A percentile compares a stretch with the other conserved stretches of the same genome.
Evolutionary conservation across 2,113 vertebrate species (phyloP).

Genomic region (Monopterus albus): DNA sequence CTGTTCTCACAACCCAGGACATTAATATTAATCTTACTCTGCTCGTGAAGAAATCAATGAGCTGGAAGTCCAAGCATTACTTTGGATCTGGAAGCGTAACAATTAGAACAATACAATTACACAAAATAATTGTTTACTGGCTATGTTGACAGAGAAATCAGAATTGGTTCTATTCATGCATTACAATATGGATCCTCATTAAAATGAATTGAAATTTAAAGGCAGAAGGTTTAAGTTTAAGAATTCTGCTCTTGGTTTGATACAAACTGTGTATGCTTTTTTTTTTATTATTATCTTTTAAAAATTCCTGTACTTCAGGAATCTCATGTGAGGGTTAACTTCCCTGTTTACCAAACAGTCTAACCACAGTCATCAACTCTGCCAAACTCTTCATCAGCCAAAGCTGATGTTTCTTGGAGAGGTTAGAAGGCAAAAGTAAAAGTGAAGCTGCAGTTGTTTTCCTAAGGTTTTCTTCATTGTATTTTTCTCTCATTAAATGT

Average conservation of each 20-base stretch:
- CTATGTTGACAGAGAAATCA: slow-evolving; percentile 13
- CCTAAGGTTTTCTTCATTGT: no score
- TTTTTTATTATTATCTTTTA: neutral
- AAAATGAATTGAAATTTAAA: neutral
- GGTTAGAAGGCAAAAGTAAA: no score
- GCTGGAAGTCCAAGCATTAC: neutral
- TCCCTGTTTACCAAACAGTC: no score
- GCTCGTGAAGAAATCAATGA: neutral
- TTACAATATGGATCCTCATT: slow-evolving; percentile 9
- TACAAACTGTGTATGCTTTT: neutral
- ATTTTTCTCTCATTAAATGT: no score
- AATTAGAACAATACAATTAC: slow-evolving; percentile 30
- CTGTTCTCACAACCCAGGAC: slow-evolving; percentile 23
- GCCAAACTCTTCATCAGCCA: no score
- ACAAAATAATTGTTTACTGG: slow-evolving; percentile 27
- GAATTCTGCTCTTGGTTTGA: neutral
- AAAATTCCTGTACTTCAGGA: no score
- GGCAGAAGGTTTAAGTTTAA: slow-evolving; percentile 17
- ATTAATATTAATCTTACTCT: slow-evolving; percentile 34
- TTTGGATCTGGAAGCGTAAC: neutral
- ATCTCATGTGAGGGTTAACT: no score
- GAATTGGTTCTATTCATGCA: slow-evolving; percentile 1
- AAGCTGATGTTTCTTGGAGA: no score
- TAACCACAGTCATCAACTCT: no score
- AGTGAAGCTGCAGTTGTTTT: no score